These are phyloP conservation scores for Nudaria mundana DNA, from an alignment of 2,888 invertebrate species.

Conservation along the genomic window DNA sequence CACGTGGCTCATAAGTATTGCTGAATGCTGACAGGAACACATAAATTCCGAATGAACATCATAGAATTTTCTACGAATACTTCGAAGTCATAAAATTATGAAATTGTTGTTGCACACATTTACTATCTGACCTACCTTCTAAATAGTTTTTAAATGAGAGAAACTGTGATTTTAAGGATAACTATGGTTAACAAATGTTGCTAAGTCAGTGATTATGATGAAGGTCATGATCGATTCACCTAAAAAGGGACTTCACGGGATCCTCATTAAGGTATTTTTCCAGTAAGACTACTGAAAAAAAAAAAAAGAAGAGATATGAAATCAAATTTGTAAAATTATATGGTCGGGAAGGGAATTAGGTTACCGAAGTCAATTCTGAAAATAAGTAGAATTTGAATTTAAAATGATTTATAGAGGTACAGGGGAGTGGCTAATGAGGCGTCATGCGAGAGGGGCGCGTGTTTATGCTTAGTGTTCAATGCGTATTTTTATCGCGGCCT, in stretches of 20 bases:
- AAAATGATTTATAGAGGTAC: slow-evolving; percentile 78
- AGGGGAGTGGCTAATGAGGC: slow-evolving; percentile 80
- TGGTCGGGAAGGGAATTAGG: slow-evolving; percentile 71
- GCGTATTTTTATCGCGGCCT: slow-evolving; percentile 58
- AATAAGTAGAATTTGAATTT: slow-evolving; percentile 80
- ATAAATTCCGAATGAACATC: slow-evolving; percentile 19
- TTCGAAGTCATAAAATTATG: too few relatives aligned
- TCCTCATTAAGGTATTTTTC: slow-evolving; percentile 47
- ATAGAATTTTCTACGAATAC: too few relatives aligned
- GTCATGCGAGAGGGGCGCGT: slow-evolving; percentile 77
- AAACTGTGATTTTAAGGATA: too few relatives aligned
- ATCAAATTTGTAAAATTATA: slow-evolving; percentile 76
- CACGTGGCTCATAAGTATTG: slow-evolving; percentile 58
- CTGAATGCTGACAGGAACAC: slow-evolving; percentile 41
- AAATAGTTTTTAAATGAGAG: too few relatives aligned
- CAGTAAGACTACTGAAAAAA: slow-evolving; percentile 52
- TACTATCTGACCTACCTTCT: too few relatives aligned
- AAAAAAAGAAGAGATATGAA: slow-evolving; percentile 59
- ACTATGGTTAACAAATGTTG: not conserved
- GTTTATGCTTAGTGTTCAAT: slow-evolving; percentile 62
- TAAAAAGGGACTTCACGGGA: slow-evolving; percentile 44
- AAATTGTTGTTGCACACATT: too few relatives aligned
- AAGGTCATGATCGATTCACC: slow-evolving; percentile 31
- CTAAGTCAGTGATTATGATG: not conserved
- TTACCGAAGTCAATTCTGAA: slow-evolving; percentile 77